Conservation (phyloP, 92 coral and sea anemone species). For the Epizoanthus fatuus region DNA sequence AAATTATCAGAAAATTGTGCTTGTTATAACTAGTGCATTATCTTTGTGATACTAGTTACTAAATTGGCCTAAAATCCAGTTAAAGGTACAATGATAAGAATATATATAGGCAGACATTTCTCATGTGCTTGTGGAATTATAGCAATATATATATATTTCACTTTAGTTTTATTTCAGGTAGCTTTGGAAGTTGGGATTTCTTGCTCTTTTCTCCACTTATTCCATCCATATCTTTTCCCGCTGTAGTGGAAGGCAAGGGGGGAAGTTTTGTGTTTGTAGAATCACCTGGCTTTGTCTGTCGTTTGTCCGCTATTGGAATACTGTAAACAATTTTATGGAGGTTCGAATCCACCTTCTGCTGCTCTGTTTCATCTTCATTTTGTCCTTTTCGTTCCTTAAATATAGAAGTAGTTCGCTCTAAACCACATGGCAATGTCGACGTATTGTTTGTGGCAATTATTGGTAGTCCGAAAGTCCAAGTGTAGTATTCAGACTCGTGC, state of each 20-base stretch:
- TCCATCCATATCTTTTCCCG: background rate
- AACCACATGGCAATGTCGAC: background rate
- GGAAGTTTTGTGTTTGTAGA: background rate
- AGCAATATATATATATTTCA: too few relatives aligned
- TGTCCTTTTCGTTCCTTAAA: background rate
- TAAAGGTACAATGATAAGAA: too few relatives aligned
- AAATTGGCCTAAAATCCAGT: too few relatives aligned
- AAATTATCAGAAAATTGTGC: too few relatives aligned
- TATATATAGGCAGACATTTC: too few relatives aligned
- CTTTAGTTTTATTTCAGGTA: too few relatives aligned
- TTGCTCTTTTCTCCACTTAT: background rate
- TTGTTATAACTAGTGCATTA: too few relatives aligned
- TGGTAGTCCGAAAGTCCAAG: conserved; percentile 89
- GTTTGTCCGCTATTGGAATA: conserved; percentile 1
- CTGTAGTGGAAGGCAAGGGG: background rate
- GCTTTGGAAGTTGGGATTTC: too few relatives aligned
- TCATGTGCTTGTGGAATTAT: too few relatives aligned
- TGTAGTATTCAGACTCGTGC: conserved; percentile 83
- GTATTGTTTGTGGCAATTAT: conserved; percentile 48
- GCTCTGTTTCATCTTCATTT: background rate
- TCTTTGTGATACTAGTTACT: too few relatives aligned
- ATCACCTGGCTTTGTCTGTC: background rate
- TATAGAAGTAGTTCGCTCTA: conserved; percentile 24
- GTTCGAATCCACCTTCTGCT: background rate
- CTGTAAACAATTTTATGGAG: conserved; percentile 1